Base-by-base conservation (phyloP, 2,113 vertebrate species). In the Serilophus lunatus region DNA sequence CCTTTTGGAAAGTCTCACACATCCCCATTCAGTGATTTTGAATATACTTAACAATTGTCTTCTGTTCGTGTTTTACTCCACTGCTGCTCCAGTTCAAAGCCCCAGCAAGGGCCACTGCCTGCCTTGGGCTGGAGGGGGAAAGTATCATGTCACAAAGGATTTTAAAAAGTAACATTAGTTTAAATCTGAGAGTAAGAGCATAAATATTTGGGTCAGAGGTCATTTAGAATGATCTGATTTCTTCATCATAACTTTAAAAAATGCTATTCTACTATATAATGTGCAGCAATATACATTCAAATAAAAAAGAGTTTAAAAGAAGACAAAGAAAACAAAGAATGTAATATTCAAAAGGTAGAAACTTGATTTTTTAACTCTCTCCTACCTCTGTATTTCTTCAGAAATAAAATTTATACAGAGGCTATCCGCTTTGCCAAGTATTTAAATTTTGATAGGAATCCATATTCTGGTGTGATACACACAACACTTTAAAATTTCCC, bases 51-150 rank as follows among this genome's bases (percentile, higher is more conserved):
- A 75, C 81, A 71, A 82, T 79, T 91, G 54, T 77, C 63, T 92
- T 93, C 82, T 83, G 38, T 90, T 91, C 54, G 71, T 13, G n/a
- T 22, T 93, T 93, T 82, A 89, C 56, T 64, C 89, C 89, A 79
- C 35, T 71, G 45, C 36, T 85, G 81, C 70, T 87, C 53, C 51
- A 64, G 69, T 79, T 89, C 69, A 95, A 90, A 92, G 50, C n/a
- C 25, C 13, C 64, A 90, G 36, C 31, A 91, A 92, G 22, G 31
- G 28, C 60, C 61, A 56, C 42, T 6, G 15, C 63, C 59, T 88
- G 76, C 54, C 36, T 61, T 35, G 45, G 42, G n/a, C n/a, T 65
- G 33, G 10, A n/a, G 49, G 10, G 31, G 11, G 66, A 13, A 78
- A 23, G 33, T 79, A 66, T 35, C 16, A 24, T 8, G 18, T 45